Base-by-base conservation (phyloP, 2,797 vertebrate species). In the Halcyon smyrnensis region DNA sequence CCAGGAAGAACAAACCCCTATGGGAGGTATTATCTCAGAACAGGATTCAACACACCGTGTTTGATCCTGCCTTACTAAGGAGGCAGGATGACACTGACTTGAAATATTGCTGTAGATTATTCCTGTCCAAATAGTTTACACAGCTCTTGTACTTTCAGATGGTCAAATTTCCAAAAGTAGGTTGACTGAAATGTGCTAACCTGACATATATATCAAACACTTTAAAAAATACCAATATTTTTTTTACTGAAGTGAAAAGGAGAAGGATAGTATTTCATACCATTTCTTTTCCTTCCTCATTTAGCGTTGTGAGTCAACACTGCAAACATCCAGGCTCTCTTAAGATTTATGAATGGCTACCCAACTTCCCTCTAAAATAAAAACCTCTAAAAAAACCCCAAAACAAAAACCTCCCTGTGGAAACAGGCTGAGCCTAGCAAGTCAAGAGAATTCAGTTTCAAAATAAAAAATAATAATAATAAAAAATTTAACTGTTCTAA, bases 301-400 rank as follows among this genome's bases (percentile, higher is more conserved):
- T 30, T 4, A 25, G 18, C 3, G 9, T 0, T 0, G 0, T 23
- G 6, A n/a, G 32, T 21, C 59, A 75, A 78, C 45, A 25, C 78
- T 64, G 62, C 39, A 48, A 77, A 74, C 11, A 75, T 25, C 19
- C 45, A 75, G 12, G 19, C 8, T 17, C 39, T 19, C 34, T 74
- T 19, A 45, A 51, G 43, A 73, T 50, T 76, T 74, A 63, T 4
- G 12, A 79, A 5, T 11, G 45, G 46, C n/a, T 46, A 85, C 17
- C 4, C 46, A 53, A 54, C 30, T 39, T 71, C 32, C 65, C 28
- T 30, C 27, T 37, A 36, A 37, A 43, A 75, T 24, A 39, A 37
- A 68, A 34, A 28, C 4, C 11, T 32, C 34, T 41, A 20, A 16
- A 11, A 62, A 34, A 39, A 4, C 6, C 18, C 60, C 36, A 51